phyloP scores from a whole-genome alignment of 2,888 invertebrate genomes.

The Dione juno region DNA sequence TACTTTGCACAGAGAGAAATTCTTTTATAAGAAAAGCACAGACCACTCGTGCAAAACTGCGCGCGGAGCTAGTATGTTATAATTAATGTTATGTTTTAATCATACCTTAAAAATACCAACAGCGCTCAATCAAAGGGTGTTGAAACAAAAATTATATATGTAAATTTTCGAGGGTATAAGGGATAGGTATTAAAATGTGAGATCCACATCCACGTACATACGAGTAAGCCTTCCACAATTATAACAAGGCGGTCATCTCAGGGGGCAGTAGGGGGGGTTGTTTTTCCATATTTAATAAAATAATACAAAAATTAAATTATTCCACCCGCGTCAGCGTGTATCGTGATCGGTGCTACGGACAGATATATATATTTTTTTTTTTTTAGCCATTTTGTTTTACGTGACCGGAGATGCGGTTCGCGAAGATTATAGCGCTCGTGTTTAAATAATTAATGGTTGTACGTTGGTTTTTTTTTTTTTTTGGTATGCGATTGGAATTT shows the following conservation, averaged over 20 bases:
- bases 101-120: conserved; percentile 13
- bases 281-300: conserved; percentile 75
- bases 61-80: not conserved
- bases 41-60: no score
- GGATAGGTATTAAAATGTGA: conserved; percentile 74
- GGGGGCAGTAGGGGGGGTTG: conserved; percentile 53
- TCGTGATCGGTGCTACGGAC: conserved; percentile 78
- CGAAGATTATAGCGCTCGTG: conserved; percentile 73
- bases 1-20: no score
- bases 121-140: conserved; percentile 33
- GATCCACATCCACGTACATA: conserved; percentile 60
- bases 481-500: conserved; percentile 36
- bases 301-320: conserved; percentile 78
- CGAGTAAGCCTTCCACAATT: conserved; percentile 53
- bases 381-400: conserved; percentile 68
- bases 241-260: conserved; percentile 63
- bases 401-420: conserved; percentile 70
- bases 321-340: conserved; percentile 75
- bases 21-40: no score
- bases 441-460: conserved; percentile 73
- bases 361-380: conserved; percentile 58
- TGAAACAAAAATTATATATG: conserved; percentile 52
- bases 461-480: conserved; percentile 56
- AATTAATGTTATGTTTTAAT: conserved; percentile 3
- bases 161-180: conserved; percentile 66